A percentile compares a stretch with the other conserved stretches of the same genome.
phyloP scores from a whole-genome alignment of 2,113 vertebrate genomes.

The Seriola dumerili region DNA sequence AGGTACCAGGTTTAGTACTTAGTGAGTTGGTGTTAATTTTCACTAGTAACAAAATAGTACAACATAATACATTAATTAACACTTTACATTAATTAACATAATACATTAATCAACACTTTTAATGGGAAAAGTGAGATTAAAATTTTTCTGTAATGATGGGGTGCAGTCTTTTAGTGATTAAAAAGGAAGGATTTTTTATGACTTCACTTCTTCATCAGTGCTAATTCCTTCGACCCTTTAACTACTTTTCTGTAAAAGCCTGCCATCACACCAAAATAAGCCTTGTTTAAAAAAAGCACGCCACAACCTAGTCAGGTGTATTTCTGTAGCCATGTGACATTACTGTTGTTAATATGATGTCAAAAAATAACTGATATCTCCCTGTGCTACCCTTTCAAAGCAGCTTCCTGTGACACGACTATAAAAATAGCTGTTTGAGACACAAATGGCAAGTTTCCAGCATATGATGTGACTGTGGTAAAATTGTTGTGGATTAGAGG shows the following conservation, averaged over 20 bases:
- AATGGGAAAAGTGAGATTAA: not conserved
- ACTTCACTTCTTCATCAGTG: not conserved
- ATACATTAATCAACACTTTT: too few species aligned
- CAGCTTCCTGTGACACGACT: not conserved
- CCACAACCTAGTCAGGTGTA: not conserved
- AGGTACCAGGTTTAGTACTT: too few species aligned
- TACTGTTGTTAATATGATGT: slow-evolving; percentile 5
- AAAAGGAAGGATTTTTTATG: not conserved
- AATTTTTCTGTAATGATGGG: not conserved
- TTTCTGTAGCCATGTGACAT: not conserved
- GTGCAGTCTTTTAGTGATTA: too few species aligned
- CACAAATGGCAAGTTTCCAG: not conserved
- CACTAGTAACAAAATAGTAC: not conserved
- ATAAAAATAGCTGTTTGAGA: slow-evolving; percentile 37
- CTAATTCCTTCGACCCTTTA: not conserved
- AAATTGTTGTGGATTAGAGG: not conserved
- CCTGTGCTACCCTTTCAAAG: not conserved
- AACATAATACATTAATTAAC: not conserved
- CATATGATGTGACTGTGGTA: not conserved
- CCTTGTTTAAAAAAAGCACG: not conserved
- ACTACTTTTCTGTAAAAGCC: not conserved
- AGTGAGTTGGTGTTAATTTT: not conserved
- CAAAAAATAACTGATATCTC: not conserved
- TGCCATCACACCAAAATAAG: not conserved
- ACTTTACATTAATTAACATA: too few species aligned